phyloP scores from a whole-genome alignment of 2,888 invertebrate genomes.

The Diaperis boleti region DNA sequence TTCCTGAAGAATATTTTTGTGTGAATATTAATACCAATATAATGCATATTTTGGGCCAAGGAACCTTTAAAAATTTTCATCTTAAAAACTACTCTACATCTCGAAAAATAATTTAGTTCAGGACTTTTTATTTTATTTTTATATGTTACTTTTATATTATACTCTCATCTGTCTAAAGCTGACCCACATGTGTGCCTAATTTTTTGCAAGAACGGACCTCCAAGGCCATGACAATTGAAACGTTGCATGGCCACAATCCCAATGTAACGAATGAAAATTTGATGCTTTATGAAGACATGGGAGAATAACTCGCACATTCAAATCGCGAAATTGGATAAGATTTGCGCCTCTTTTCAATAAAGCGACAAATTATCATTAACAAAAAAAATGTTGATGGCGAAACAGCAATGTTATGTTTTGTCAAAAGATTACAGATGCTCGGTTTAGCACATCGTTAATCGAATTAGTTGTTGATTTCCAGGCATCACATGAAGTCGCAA shows the following conservation, averaged over 20 bases:
- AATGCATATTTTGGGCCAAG: too few relatives aligned
- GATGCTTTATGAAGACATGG: slow-evolving; percentile 34
- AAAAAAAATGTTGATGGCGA: background rate
- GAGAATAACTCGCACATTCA: slow-evolving; percentile 27
- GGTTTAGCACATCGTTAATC: too few relatives aligned
- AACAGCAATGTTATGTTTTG: background rate
- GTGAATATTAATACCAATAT: too few relatives aligned
- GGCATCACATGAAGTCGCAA: too few relatives aligned
- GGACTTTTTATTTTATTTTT: too few relatives aligned
- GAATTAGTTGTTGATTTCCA: too few relatives aligned
- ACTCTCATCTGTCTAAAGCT: background rate
- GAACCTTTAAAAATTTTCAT: too few relatives aligned
- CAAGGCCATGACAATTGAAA: slow-evolving; percentile 36
- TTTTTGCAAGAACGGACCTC: slow-evolving; percentile 26
- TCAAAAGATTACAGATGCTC: background rate
- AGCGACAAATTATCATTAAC: slow-evolving; percentile 12
- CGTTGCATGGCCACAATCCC: slow-evolving; percentile 33
- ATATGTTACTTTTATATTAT: background rate
- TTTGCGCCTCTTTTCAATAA: slow-evolving; percentile 17
- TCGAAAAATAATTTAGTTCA: too few relatives aligned
- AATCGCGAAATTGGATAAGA: slow-evolving; percentile 16
- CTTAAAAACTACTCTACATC: too few relatives aligned
- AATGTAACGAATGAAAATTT: slow-evolving; percentile 32
- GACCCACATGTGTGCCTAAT: slow-evolving; percentile 31
- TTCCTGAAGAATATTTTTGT: too few relatives aligned